Conservation (phyloP, 2,797 vertebrate species). For the Oreortyx pictus region DNA sequence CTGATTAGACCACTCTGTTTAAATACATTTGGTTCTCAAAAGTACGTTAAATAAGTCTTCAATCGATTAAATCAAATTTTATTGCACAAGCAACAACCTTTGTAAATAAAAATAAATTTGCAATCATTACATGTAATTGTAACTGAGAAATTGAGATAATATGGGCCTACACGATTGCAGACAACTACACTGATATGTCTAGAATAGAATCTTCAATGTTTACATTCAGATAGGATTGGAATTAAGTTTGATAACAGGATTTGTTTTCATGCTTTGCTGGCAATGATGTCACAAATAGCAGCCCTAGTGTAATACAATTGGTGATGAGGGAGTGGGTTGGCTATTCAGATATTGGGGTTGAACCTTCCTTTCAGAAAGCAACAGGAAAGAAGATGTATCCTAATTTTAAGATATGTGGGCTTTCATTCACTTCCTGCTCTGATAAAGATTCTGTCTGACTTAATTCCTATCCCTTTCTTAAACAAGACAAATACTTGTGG, state of each 20-base stretch:
- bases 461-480: neutral
- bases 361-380: neutral
- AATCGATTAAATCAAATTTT: slow-evolving; percentile 68
- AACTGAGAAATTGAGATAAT: slow-evolving; percentile 58
- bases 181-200: slow-evolving; percentile 27
- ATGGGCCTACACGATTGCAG: slow-evolving; percentile 18
- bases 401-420: neutral
- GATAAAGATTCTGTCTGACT: neutral
- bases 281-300: neutral
- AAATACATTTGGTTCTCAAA: slow-evolving; percentile 45
- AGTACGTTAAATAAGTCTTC: slow-evolving; percentile 57
- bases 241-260: slow-evolving; percentile 13
- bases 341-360: neutral
- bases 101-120: slow-evolving; percentile 66
- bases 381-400: neutral
- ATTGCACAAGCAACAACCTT: slow-evolving; percentile 50
- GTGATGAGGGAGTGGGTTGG: neutral
- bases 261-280: slow-evolving; percentile 4
- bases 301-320: neutral
- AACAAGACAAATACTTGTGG: neutral
- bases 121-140: slow-evolving; percentile 62
- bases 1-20: slow-evolving; percentile 52
- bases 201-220: neutral
- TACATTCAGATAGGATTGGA: neutral
- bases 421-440: neutral